phyloP scores from a whole-genome alignment of 2,888 invertebrate species.

The Horisme vitalbata region DNA sequence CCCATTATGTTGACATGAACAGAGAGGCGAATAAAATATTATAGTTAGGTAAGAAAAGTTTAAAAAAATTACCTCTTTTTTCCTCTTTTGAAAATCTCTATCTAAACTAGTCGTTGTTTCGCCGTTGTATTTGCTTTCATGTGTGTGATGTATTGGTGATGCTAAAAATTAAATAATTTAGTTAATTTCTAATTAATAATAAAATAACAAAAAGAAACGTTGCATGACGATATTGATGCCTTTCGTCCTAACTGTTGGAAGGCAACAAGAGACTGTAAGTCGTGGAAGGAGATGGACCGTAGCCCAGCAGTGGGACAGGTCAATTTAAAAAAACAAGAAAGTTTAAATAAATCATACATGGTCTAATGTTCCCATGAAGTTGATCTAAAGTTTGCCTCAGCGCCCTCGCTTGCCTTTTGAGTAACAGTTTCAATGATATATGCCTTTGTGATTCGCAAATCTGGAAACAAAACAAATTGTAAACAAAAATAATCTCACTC shows the following conservation, averaged over 20 bases:
- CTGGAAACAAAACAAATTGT: conserved; percentile 53
- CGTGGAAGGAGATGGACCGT: too few relatives aligned
- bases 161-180: conserved; percentile 44
- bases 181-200: neutral
- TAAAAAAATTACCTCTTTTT: conserved; percentile 85
- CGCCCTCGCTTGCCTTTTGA: conserved; percentile 92
- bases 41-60: neutral
- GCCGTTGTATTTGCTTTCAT: conserved; percentile 70
- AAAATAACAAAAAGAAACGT: neutral
- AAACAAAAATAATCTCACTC: neutral
- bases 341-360: conserved; percentile 47
- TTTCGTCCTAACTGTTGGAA: too few relatives aligned
- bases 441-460: conserved; percentile 94
- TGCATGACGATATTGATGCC: too few relatives aligned
- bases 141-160: conserved; percentile 72
- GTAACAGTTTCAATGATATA: conserved; percentile 90
- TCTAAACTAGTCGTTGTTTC: conserved; percentile 88
- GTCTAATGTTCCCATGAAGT: conserved; percentile 85
- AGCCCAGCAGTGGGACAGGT: too few relatives aligned
- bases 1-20: too few relatives aligned
- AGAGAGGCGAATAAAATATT: neutral
- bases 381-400: conserved; percentile 90
- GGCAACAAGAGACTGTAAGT: too few relatives aligned
- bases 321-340: too few relatives aligned
- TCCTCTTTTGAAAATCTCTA: conserved; percentile 90